A percentile compares a stretch with the other conserved stretches of the same genome.
These are phyloP conservation scores for Chascanopsetta lugubris DNA, from an alignment of 2,113 vertebrate genomes.

Conservation along the genomic window DNA sequence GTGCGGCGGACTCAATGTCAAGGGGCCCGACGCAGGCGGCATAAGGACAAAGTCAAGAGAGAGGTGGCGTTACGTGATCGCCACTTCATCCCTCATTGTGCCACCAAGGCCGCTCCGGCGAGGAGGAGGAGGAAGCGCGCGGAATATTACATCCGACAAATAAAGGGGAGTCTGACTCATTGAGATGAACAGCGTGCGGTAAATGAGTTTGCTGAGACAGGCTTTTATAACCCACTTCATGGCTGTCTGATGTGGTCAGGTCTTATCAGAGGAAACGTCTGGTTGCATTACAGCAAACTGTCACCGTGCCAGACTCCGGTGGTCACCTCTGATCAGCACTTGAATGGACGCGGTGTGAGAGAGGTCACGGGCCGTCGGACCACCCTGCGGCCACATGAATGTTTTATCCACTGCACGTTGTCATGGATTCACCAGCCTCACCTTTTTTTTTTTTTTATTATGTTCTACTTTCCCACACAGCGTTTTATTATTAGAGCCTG, in stretches of 20 bases:
- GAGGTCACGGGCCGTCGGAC: slow-evolving; percentile 36
- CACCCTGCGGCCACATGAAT: neutral
- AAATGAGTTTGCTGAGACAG: slow-evolving; percentile 62
- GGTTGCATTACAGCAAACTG: slow-evolving; percentile 51
- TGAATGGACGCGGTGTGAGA: slow-evolving; percentile 42
- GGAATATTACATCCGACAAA: slow-evolving; percentile 46
- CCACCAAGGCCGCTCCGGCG: neutral
- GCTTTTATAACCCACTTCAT: slow-evolving; percentile 60
- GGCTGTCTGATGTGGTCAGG: slow-evolving; percentile 56
- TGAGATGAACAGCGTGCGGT: slow-evolving; percentile 48
- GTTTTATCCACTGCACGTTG: neutral
- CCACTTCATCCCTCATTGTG: neutral
- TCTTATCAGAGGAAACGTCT: slow-evolving; percentile 70
- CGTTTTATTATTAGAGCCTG: slow-evolving; percentile 34
- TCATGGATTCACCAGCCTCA: slow-evolving; percentile 37
- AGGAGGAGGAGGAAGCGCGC: slow-evolving; percentile 4
- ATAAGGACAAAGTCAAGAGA: neutral
- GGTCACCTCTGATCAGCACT: slow-evolving; percentile 53
- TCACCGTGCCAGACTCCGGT: slow-evolving; percentile 40
- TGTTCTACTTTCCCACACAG: slow-evolving; percentile 29
- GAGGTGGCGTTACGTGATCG: neutral
- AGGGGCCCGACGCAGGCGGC: neutral
- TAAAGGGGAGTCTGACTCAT: slow-evolving; percentile 45
- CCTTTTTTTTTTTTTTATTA: slow-evolving; percentile 20
- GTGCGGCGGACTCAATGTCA: neutral